These are phyloP conservation scores for Euwallacea similis DNA, from an alignment of 1,140 invertebrate genomes.

Conservation along the genomic window DNA sequence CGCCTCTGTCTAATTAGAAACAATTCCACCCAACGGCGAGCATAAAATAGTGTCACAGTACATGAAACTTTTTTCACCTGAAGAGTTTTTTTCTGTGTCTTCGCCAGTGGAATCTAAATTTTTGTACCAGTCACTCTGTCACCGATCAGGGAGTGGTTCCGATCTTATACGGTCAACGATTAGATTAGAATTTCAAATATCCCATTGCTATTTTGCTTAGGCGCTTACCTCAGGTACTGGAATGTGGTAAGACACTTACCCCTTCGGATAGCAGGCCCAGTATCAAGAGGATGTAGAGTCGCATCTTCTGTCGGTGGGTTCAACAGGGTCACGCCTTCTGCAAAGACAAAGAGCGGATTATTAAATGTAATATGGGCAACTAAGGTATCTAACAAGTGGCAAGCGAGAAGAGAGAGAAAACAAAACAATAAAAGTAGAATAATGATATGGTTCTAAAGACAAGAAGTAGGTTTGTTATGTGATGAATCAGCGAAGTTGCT, in stretches of 20 bases:
- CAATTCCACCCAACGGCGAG: neutral
- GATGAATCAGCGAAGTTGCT: too few relatives aligned
- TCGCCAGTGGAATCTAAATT: conserved; percentile 14
- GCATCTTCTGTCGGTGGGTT: conserved; percentile 49
- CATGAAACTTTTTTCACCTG: conserved; percentile 6
- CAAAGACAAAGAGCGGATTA: conserved; percentile 6
- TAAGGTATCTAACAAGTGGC: neutral
- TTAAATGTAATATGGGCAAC: neutral
- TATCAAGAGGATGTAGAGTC: conserved; percentile 55
- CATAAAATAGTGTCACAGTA: conserved; percentile 19
- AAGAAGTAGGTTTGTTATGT: neutral
- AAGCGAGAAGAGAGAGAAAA: neutral
- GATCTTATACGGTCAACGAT: conserved; percentile 7
- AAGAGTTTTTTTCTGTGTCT: conserved; percentile 9
- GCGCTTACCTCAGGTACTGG: neutral
- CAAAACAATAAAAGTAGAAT: neutral
- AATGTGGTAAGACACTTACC: conserved; percentile 52
- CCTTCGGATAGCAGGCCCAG: conserved; percentile 57
- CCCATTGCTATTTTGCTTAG: neutral
- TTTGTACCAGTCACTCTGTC: conserved; percentile 19
- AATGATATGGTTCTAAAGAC: neutral
- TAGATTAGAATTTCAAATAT: conserved; percentile 17
- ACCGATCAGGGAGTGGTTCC: neutral
- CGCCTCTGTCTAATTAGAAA: conserved; percentile 16
- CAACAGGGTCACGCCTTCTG: neutral